Base-by-base conservation (phyloP, 2,888 invertebrate species). In the Watsonalla binaria region DNA sequence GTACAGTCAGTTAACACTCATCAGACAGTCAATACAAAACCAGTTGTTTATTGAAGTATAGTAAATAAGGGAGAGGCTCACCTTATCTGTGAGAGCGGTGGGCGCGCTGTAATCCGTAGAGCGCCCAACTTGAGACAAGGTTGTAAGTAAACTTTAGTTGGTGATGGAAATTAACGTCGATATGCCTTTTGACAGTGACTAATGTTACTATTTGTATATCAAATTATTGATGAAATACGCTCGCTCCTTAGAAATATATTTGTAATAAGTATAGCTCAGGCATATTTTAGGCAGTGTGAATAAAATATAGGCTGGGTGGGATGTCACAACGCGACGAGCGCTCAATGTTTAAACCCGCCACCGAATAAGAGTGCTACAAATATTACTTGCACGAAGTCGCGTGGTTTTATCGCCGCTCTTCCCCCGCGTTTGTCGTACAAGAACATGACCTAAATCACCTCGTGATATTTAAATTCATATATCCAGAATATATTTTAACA, bases 401-500 rank as follows among this genome's bases (percentile, higher is more conserved):
- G 45, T 45, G 52, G 51, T 58, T 60, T 66, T 68, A 65, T 61
- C 65, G 61, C 52, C 63, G 52, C 61, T 59, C 57, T 56, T 56
- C 53, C 63, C 48, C 50, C 47, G 56, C 58, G 53, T 61, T 63
- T 63, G 59, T 61, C 65, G 60, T 47, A 11, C 42, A 42, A 42
- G 58, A 59, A 63, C 66, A 59, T 59, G 60, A 58, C 56, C 60
- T 68, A 66, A 68, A 68, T 67, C 66, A 68, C 61, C 66, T 55
- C 53, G 54, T 63, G 64, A 66, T 64, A 63, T 68, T 66, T 63
- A 62, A 66, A 65, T 68, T 68, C 62, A 61, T 62, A 58, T 59
- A 37, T 49, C 15, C 14, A 39, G 39, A 37, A 49, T 39, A 49
- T 37, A 39, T 37, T 14, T 37, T 14, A 14, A 35, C 8, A 15